Percentiles rank a stretch among this genome's conserved stretches.
Evolutionary conservation across 1,140 invertebrate genomes (phyloP).

Genomic region (Drosophila elegans): DNA sequence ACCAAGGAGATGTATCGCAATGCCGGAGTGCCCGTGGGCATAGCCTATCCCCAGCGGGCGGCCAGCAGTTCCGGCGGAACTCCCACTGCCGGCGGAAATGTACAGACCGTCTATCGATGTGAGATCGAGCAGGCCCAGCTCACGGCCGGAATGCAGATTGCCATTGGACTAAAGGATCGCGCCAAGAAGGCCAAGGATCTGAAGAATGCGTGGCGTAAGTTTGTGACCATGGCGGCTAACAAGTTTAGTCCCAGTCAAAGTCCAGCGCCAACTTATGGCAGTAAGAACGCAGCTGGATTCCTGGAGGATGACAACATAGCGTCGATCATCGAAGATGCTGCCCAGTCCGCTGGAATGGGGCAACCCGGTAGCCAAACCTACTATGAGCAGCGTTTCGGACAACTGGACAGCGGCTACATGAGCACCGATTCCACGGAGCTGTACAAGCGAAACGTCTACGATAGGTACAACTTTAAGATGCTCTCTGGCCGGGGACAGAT

Average conservation of each 20-base stretch:
- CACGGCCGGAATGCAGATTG: conserved; percentile 83
- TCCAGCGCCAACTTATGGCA: conserved; percentile 73
- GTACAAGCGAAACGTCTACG: conserved; percentile 79
- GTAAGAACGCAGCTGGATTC: conserved; percentile 56
- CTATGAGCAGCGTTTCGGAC: conserved; percentile 80
- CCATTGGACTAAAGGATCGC: conserved; percentile 80
- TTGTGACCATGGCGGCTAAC: conserved; percentile 83
- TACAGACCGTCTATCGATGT: conserved; percentile 82
- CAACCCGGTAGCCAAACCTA: conserved; percentile 70
- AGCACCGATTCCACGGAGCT: conserved; percentile 90
- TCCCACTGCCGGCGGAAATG: conserved; percentile 35
- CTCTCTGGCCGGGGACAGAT: conserved; percentile 65
- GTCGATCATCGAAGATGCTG: conserved; percentile 78
- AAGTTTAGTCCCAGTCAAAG: conserved; percentile 83
- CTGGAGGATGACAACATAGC: conserved; percentile 81
- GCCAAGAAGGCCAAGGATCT: conserved; percentile 81
- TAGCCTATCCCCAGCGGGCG: conserved; percentile 78
- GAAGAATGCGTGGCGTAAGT: conserved; percentile 85
- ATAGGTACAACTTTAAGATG: conserved; percentile 83
- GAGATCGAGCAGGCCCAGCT: conserved; percentile 79
- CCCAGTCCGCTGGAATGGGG: conserved; percentile 13
- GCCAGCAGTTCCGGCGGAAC: conserved; percentile 48
- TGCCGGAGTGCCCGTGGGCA: conserved; percentile 78
- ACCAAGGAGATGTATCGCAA: conserved; percentile 83
- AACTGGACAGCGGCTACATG: conserved; percentile 89